Percentiles rank a stretch among this genome's conserved stretches.
These are phyloP conservation scores for Spisula solida DNA, from an alignment of 2,888 invertebrate species.

Conservation along the genomic window DNA sequence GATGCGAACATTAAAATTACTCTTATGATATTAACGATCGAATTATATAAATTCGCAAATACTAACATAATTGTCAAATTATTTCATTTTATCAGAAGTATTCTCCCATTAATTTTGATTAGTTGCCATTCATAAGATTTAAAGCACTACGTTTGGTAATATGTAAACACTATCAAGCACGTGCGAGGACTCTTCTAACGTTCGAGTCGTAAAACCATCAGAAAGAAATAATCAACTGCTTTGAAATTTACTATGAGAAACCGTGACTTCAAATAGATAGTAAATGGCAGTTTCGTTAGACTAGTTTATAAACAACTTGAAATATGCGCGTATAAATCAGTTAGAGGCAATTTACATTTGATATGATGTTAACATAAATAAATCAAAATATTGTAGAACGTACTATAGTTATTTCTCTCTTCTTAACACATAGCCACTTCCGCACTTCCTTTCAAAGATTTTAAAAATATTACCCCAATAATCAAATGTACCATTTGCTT, in stretches of 20 bases:
- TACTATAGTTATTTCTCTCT: background rate
- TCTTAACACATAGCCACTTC: background rate
- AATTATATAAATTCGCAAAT: no score
- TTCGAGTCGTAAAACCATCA: background rate
- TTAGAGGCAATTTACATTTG: background rate
- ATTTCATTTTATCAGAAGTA: background rate
- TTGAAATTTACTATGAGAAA: background rate
- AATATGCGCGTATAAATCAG: background rate
- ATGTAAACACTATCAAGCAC: background rate
- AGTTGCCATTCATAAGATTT: background rate
- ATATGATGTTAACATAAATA: slow-evolving; percentile 2
- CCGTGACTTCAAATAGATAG: background rate
- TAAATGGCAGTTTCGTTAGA: background rate
- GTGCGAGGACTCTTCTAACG: background rate
- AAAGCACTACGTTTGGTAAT: background rate
- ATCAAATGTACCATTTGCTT: no score
- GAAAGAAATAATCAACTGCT: background rate
- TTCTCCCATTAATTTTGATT: background rate
- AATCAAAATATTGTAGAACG: background rate
- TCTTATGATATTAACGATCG: no score
- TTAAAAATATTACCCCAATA: no score
- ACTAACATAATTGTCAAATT: background rate
- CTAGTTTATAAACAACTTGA: slow-evolving; percentile 18
- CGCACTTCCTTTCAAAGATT: background rate
- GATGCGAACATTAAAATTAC: no score